A percentile compares a stretch with the other conserved stretches of the same genome.
phyloP scores from a whole-genome alignment of 2,113 vertebrate genomes.

The Microcebus griseorufus region DNA sequence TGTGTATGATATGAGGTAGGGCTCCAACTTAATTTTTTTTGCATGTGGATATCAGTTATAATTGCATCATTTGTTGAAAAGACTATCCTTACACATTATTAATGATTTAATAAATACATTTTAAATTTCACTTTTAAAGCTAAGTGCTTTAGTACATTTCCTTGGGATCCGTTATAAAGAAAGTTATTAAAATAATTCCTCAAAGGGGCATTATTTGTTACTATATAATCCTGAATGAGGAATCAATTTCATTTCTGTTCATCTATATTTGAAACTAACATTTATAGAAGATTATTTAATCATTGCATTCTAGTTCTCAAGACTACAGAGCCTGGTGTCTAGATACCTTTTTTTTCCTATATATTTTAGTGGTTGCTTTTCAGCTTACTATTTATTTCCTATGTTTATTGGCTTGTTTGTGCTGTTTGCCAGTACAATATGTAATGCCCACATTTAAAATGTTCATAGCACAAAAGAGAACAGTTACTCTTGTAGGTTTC shows the following conservation, averaged over 20 bases:
- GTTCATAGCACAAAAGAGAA: neutral
- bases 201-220: neutral
- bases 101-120: neutral
- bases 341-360: neutral
- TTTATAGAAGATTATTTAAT: neutral
- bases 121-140: neutral
- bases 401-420: neutral
- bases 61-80: conserved; percentile 15
- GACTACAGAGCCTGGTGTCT: neutral
- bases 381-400: neutral
- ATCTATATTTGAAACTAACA: neutral
- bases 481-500: neutral
- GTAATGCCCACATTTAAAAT: neutral
- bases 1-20: neutral
- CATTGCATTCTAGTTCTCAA: neutral
- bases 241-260: neutral
- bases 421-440: neutral
- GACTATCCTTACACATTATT: neutral
- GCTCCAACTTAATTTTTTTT: neutral
- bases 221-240: neutral
- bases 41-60: neutral
- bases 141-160: neutral
- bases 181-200: neutral
- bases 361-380: neutral
- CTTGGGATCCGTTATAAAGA: neutral